Evolutionary conservation across 2,797 vertebrate genomes (phyloP), one percentile per base, ranked within the genome.

Genomic region (Xenopus petersii): DNA sequence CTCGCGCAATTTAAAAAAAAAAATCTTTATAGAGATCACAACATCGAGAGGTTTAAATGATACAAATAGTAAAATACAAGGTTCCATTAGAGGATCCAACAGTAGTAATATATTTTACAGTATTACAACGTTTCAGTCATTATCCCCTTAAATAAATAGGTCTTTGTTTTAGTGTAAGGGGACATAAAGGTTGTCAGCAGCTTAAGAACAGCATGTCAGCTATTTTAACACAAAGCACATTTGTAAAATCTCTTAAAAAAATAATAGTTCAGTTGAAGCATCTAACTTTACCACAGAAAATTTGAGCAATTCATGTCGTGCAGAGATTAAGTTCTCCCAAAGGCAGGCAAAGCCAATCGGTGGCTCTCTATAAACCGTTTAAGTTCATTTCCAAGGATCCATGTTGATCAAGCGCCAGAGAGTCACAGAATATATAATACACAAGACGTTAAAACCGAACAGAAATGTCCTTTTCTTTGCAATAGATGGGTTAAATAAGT

Each of bases 101-200:
- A 80, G 75, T 80, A 70, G 68, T 70, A 47, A 70, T 48, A 60
- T 67, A 9, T 69, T 21, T 55, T 0, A 71, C 46, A 70, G 24
- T 17, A 75, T 70, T 47, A 79, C 47, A 83, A 83, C 80, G 81
- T 81, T 81, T 84, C 56, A 70, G 33, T 60, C 26, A 59, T 73
- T 1, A 62, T 55, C 68, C 83, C 86, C 82, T 81, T 80, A 80
- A 81, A 87, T 81, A 65, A 67, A 81, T 65, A 85, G 78, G 42
- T 60, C 55, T 55, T 60, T 70, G 68, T 48, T 60, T 70, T 70
- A 70, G 68, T 70, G 68, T 60, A 4, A 55, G 49, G 68, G 68
- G 68, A 69, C 68, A 60, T 47, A 58, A 21, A 13, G 8, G 36
- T 69, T 69, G n/a, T 47, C 68, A 70, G 68, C 68, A 70, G 68